A percentile compares a stretch with the other conserved stretches of the same genome.
phyloP scores from a whole-genome alignment of 1,140 invertebrate genomes.

The Oryzaephilus surinamensis region DNA sequence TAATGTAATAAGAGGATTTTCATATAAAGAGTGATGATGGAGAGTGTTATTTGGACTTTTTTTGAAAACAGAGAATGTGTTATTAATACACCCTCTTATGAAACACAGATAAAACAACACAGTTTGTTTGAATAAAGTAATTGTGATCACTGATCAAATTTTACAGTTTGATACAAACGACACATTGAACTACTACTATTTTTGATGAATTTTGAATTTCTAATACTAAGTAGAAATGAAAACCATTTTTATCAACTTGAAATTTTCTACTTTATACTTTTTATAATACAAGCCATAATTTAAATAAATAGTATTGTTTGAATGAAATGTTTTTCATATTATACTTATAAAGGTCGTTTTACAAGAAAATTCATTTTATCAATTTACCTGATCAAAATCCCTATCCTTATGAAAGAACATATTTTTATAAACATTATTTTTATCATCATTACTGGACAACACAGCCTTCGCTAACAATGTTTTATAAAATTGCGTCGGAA shows the following conservation, averaged over 20 bases:
- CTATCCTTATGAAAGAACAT: conserved; percentile 34
- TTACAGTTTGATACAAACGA: too few relatives aligned
- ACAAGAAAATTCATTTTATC: background rate
- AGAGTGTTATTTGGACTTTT: too few relatives aligned
- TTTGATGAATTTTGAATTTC: background rate
- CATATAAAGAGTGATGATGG: too few relatives aligned
- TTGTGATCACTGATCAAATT: too few relatives aligned
- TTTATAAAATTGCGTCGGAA: conserved; percentile 67
- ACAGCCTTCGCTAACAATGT: conserved; percentile 60
- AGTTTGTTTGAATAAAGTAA: too few relatives aligned
- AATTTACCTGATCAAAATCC: conserved; percentile 34
- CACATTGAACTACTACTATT: too few relatives aligned
- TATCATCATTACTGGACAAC: conserved; percentile 34
- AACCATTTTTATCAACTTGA: background rate
- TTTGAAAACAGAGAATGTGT: too few relatives aligned
- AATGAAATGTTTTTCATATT: background rate
- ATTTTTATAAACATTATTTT: conserved; percentile 34
- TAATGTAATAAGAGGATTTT: too few relatives aligned
- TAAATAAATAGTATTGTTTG: background rate
- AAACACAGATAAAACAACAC: too few relatives aligned
- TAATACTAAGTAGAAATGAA: background rate
- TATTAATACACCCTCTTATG: too few relatives aligned
- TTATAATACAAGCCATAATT: background rate
- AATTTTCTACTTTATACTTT: background rate
- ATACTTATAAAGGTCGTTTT: background rate